phyloP scores from a whole-genome alignment of 2,113 vertebrate genomes.

The Lepus timidus region DNA sequence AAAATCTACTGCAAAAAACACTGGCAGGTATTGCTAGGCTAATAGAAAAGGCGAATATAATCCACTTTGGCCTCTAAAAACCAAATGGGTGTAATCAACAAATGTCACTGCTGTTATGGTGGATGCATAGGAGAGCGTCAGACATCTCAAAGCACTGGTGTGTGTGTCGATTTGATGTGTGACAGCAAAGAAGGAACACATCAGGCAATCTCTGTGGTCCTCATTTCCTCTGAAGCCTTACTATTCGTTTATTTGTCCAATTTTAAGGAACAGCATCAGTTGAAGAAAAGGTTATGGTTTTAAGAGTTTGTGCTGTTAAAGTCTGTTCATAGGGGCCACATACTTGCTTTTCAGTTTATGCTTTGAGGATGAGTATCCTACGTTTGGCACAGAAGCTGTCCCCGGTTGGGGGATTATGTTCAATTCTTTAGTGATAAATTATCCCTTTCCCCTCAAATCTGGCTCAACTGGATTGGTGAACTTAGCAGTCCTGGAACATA shows the following conservation, averaged over 20 bases:
- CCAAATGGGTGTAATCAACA: constrained; percentile 57
- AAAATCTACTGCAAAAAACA: constrained; percentile 72
- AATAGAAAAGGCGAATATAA: constrained; percentile 59
- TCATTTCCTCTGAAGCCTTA: not conserved
- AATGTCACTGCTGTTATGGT: constrained; percentile 42
- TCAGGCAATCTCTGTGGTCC: not conserved
- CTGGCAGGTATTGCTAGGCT: constrained; percentile 53
- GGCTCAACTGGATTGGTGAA: not conserved
- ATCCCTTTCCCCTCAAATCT: constrained; percentile 3
- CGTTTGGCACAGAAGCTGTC: not conserved
- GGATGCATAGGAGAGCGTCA: not conserved
- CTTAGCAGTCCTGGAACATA: constrained; percentile 17
- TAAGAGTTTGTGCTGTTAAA: not conserved
- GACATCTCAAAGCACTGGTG: not conserved
- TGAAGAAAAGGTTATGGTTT: constrained; percentile 38
- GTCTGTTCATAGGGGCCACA: not conserved
- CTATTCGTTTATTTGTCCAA: not conserved
- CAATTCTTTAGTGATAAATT: constrained; percentile 17
- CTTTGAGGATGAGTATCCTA: not conserved
- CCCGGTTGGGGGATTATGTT: not conserved
- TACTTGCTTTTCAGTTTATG: constrained; percentile 32
- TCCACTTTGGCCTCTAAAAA: constrained; percentile 59
- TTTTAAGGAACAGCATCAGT: constrained; percentile 6
- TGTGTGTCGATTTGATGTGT: not conserved
- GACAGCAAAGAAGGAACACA: not conserved